Conservation (phyloP, 2,888 invertebrate genomes). For the Lasius fuliginosus region DNA sequence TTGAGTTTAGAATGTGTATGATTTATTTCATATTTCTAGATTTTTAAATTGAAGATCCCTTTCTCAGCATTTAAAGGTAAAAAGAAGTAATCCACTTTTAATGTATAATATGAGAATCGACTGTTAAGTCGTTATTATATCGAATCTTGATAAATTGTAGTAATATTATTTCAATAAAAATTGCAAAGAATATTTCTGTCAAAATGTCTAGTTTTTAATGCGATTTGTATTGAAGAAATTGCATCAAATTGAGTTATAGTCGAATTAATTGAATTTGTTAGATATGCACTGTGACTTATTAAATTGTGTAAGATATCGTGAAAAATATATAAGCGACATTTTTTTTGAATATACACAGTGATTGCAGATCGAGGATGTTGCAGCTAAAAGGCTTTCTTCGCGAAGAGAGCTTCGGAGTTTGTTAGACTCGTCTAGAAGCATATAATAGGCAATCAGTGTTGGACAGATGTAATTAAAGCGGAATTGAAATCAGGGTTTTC, state of each 20-base stretch:
- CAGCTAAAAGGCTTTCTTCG: slow-evolving; percentile 26
- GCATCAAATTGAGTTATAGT: neutral
- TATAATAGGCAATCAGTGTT: slow-evolving; percentile 64
- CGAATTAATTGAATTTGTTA: neutral
- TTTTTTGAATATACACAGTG: neutral
- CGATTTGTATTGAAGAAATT: neutral
- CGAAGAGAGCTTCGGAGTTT: slow-evolving; percentile 33
- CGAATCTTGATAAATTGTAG: neutral
- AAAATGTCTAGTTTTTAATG: neutral
- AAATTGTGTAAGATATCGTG: neutral
- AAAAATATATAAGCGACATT: neutral
- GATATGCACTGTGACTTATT: neutral
- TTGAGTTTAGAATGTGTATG: neutral
- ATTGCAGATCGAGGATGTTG: slow-evolving; percentile 26
- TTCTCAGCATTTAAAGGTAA: neutral
- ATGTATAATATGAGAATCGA: neutral
- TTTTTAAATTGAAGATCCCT: neutral
- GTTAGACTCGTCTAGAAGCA: slow-evolving; percentile 48
- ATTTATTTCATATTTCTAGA: neutral
- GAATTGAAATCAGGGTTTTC: slow-evolving; percentile 59
- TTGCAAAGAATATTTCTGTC: neutral
- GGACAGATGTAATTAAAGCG: slow-evolving; percentile 68
- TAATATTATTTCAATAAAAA: neutral
- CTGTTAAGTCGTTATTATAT: neutral
- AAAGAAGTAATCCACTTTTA: neutral